Evolutionary conservation across 2,113 vertebrate species (phyloP).

Genomic region (Hyaena hyaena): DNA sequence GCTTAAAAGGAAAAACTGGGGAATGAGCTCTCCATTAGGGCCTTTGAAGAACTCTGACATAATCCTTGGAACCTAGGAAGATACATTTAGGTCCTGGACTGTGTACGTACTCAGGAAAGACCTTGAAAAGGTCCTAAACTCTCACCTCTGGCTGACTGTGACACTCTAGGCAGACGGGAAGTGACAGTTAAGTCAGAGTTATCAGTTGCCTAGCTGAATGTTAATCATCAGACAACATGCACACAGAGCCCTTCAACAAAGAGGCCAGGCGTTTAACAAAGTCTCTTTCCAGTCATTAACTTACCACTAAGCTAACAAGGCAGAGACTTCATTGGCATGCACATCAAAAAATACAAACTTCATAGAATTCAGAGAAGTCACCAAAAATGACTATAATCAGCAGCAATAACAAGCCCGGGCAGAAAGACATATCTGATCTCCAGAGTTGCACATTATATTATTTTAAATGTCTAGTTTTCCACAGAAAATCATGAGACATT

Average conservation of each 20-base stretch:
- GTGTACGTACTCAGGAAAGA: not conserved
- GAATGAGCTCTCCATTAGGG: not conserved
- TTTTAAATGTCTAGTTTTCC: not conserved
- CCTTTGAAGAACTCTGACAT: slow-evolving; percentile 5
- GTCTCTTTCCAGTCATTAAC: not conserved
- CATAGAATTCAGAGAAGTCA: not conserved
- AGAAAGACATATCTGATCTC: not conserved
- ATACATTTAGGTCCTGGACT: not conserved
- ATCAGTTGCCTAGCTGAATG: not conserved
- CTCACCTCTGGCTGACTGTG: not conserved
- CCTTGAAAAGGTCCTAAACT: not conserved
- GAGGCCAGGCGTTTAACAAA: not conserved
- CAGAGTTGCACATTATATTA: not conserved
- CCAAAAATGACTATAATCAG: not conserved
- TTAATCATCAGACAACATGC: not conserved
- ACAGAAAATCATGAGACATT: not conserved
- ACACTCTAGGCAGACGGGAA: not conserved
- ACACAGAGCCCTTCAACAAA: not conserved
- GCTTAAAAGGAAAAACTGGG: not conserved
- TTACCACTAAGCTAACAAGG: not conserved
- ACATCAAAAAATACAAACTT: not conserved
- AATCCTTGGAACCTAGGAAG: not conserved
- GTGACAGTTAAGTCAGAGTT: not conserved
- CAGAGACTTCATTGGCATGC: not conserved
- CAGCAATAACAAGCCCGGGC: not conserved